phyloP scores from a whole-genome alignment of 2,113 vertebrate genomes.

The Craseonycteris thonglongyai region DNA sequence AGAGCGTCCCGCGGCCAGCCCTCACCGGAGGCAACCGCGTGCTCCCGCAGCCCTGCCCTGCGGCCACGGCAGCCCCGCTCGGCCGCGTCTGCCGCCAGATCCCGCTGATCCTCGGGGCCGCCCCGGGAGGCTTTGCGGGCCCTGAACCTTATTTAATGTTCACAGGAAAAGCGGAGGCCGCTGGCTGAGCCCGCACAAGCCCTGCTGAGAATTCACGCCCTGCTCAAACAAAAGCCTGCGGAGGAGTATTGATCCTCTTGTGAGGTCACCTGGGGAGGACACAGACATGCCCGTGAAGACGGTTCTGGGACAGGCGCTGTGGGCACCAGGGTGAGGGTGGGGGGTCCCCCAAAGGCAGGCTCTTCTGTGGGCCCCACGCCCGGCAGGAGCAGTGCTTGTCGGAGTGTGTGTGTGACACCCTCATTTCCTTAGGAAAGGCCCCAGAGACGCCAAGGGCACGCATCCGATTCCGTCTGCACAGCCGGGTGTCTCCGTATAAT shows the following conservation, averaged over 20 bases:
- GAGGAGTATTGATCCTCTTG: not conserved
- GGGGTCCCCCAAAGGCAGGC: not conserved
- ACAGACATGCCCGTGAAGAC: not conserved
- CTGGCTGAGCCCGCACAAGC: not conserved
- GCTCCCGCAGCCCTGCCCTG: not conserved
- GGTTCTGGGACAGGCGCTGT: not conserved
- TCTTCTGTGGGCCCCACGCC: fast-evolving
- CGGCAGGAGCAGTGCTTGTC: not conserved
- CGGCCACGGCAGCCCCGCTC: not conserved
- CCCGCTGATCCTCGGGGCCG: constrained; percentile 5
- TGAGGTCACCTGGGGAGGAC: not conserved
- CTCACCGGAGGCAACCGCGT: too few species aligned
- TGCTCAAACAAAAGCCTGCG: not conserved
- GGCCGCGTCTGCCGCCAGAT: constrained; percentile 11
- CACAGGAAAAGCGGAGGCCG: not conserved
- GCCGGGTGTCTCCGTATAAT: not conserved
- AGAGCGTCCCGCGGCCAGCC: too few species aligned
- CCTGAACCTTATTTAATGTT: constrained; percentile 49
- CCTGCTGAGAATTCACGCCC: not conserved
- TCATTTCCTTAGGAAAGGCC: not conserved
- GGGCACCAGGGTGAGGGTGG: not conserved
- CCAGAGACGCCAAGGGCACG: not conserved
- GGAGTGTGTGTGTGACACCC: not conserved
- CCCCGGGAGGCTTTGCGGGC: not conserved
- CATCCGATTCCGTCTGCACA: not conserved